Percentiles rank a stretch among this genome's conserved stretches.
These are phyloP conservation scores for Caradrina kadenii DNA, from an alignment of 2,888 invertebrate genomes.

Conservation along the genomic window DNA sequence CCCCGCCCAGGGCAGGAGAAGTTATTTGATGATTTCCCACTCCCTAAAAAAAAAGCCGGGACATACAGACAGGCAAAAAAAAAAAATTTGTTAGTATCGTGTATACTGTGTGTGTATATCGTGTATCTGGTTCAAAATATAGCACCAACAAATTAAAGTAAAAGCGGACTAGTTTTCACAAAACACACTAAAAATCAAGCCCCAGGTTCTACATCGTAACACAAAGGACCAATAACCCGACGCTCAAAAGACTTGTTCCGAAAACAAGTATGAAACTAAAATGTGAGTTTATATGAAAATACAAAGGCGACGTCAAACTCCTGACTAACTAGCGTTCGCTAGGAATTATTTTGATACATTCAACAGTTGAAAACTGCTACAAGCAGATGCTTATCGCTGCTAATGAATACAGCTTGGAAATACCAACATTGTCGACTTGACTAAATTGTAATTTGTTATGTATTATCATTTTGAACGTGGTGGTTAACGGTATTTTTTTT, in stretches of 20 bases:
- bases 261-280: constrained; percentile 34
- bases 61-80: no score
- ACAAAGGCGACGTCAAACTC: background rate
- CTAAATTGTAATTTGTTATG: background rate
- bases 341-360: constrained; percentile 23
- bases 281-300: constrained; percentile 18
- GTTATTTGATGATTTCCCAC: no score
- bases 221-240: constrained; percentile 29
- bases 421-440: background rate
- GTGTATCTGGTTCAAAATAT: background rate
- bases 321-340: constrained; percentile 13
- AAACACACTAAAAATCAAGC: constrained; percentile 10
- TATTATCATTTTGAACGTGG: background rate
- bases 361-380: constrained; percentile 21
- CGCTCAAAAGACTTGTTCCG: constrained; percentile 31
- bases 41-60: no score
- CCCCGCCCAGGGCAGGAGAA: no score
- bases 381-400: constrained; percentile 1
- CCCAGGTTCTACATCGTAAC: constrained; percentile 5
- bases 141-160: background rate
- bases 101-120: no score
- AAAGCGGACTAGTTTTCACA: background rate
- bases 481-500: no score
- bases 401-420: constrained; percentile 21
- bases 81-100: no score